Percentiles rank a stretch among this genome's conserved stretches.
Conservation (phyloP, 2,797 vertebrate genomes). For the Neosilurus mollespiculum region DNA sequence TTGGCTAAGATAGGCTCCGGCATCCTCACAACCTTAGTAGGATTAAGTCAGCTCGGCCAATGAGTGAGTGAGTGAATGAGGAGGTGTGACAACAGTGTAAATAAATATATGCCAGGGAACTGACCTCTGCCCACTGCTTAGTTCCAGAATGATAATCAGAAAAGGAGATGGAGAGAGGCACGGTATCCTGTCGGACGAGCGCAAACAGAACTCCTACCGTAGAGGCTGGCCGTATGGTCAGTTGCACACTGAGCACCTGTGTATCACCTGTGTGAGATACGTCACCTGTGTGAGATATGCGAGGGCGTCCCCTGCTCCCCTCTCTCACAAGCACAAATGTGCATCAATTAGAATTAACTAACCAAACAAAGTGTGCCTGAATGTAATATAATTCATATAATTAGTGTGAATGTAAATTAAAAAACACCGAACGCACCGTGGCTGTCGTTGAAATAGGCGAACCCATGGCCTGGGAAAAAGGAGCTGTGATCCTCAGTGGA, state of each 20-base stretch:
- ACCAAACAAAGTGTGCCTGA: neutral
- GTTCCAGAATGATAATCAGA: conserved; percentile 85
- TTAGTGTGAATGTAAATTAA: neutral
- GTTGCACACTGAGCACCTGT: conserved; percentile 79
- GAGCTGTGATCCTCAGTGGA: conserved; percentile 78
- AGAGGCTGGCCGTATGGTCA: conserved; percentile 82
- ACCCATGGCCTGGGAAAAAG: conserved; percentile 87
- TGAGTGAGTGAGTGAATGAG: too few relatives aligned
- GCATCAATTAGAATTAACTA: neutral
- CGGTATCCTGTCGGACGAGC: conserved; percentile 78
- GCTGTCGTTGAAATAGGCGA: conserved; percentile 84
- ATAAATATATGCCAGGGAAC: conserved; percentile 27
- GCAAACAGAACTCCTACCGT: conserved; percentile 87
- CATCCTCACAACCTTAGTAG: too few relatives aligned
- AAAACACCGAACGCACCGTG: conserved; percentile 68
- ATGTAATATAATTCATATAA: too few relatives aligned
- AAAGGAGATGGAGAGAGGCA: conserved; percentile 86
- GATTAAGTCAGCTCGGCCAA: too few relatives aligned
- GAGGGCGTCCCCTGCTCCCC: neutral
- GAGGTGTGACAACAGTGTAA: neutral
- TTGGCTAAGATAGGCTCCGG: too few relatives aligned
- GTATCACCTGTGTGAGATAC: conserved; percentile 58
- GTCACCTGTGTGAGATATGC: neutral
- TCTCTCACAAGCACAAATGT: neutral
- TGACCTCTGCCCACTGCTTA: conserved; percentile 86